These are phyloP conservation scores for Prinia subflava DNA, from an alignment of 2,113 vertebrate genomes.

Conservation along the genomic window DNA sequence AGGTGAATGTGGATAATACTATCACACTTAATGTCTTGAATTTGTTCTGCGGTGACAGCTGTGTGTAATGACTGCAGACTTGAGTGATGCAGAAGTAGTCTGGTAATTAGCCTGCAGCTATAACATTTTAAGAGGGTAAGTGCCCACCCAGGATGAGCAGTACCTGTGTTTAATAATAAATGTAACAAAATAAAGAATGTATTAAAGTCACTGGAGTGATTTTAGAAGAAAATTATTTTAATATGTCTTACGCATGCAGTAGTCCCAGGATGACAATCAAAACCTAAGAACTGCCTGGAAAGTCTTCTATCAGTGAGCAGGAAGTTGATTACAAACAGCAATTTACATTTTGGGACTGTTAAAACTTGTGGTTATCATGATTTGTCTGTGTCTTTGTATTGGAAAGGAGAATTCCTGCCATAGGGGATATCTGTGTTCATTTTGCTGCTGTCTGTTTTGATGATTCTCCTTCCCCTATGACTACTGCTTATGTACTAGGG, in stretches of 20 bases:
- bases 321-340: background rate
- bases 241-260: background rate
- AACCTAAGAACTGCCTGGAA: background rate
- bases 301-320: background rate
- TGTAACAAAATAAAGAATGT: background rate
- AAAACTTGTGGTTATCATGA: background rate
- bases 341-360: background rate
- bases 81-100: background rate
- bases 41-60: background rate
- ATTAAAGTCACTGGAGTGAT: background rate
- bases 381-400: background rate
- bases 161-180: background rate
- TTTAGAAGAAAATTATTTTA: background rate
- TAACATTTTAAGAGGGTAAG: background rate
- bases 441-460: background rate
- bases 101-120: background rate
- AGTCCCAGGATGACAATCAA: background rate
- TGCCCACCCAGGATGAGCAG: background rate
- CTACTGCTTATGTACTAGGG: background rate
- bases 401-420: background rate
- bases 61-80: background rate
- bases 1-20: background rate
- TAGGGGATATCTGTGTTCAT: background rate
- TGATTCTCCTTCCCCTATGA: background rate
- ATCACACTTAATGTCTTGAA: background rate